Conservation (phyloP, 2,888 invertebrate species). For the Drosophila neotestacea region DNA sequence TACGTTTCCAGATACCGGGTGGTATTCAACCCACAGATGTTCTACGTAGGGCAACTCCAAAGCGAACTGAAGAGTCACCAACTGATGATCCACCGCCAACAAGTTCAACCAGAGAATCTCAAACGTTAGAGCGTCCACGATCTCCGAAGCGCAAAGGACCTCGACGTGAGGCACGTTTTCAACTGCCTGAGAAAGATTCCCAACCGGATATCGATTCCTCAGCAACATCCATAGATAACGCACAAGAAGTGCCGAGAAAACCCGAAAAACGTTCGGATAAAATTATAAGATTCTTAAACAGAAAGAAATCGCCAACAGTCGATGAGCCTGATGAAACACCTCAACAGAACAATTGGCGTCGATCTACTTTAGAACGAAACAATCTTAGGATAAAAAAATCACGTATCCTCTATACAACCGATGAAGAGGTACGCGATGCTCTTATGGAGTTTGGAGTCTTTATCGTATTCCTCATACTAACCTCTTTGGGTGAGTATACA, state of each 20-base stretch:
- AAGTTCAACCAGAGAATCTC: not conserved
- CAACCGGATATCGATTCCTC: not conserved
- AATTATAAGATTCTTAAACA: not conserved
- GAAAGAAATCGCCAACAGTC: not conserved
- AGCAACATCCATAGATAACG: not conserved
- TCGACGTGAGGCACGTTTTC: not conserved
- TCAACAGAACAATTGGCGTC: not conserved
- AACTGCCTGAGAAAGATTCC: not conserved
- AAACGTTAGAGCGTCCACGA: not conserved
- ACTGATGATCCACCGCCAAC: not conserved
- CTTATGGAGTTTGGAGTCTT: conserved; percentile 66
- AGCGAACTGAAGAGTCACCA: not conserved
- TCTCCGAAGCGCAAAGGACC: no score
- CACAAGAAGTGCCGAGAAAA: not conserved
- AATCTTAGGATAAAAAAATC: conserved; percentile 21
- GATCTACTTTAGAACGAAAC: not conserved
- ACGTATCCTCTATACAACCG: conserved; percentile 60
- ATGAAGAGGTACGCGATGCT: conserved; percentile 73
- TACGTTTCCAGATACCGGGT: not conserved
- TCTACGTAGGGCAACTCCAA: not conserved
- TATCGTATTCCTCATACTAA: conserved; percentile 64
- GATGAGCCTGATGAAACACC: not conserved
- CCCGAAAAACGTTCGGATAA: not conserved
- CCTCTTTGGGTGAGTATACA: conserved; percentile 59
- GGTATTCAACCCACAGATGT: not conserved